phyloP scores from a whole-genome alignment of 2,113 vertebrate species.

The Muscicapa adusta region DNA sequence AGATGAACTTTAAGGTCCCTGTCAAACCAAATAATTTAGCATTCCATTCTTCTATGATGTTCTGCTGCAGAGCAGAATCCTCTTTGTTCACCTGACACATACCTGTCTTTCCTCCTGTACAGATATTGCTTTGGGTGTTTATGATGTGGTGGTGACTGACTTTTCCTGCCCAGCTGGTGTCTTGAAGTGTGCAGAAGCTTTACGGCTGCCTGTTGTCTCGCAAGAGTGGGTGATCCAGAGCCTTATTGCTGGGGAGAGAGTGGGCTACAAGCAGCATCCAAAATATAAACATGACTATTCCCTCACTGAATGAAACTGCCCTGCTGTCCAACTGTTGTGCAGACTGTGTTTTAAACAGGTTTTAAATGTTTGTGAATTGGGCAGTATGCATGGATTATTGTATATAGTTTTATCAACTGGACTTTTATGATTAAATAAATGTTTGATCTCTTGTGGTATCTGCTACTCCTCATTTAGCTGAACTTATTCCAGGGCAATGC shows the following conservation, averaged over 20 bases:
- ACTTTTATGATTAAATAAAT: constrained; percentile 92
- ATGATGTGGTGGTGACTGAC: constrained; percentile 88
- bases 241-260: constrained; percentile 84
- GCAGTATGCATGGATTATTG: constrained; percentile 85
- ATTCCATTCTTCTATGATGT: not conserved
- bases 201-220: constrained; percentile 85
- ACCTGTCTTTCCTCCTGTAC: constrained; percentile 21
- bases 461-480: constrained; percentile 7
- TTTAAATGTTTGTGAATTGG: constrained; percentile 79
- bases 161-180: constrained; percentile 78
- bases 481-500: not conserved
- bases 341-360: constrained; percentile 70
- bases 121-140: constrained; percentile 85
- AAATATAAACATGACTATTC: constrained; percentile 81
- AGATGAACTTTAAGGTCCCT: not conserved
- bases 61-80: not conserved
- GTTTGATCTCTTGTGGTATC: constrained; percentile 83
- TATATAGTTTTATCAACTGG: constrained; percentile 91
- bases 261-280: constrained; percentile 82
- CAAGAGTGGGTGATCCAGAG: constrained; percentile 96
- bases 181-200: constrained; percentile 78
- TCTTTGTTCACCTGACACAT: not conserved
- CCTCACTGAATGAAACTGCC: constrained; percentile 56
- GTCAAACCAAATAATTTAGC: not conserved
- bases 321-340: constrained; percentile 50